Evolutionary conservation across 2,113 vertebrate genomes (phyloP).

Genomic region (Tylochromis polylepis): DNA sequence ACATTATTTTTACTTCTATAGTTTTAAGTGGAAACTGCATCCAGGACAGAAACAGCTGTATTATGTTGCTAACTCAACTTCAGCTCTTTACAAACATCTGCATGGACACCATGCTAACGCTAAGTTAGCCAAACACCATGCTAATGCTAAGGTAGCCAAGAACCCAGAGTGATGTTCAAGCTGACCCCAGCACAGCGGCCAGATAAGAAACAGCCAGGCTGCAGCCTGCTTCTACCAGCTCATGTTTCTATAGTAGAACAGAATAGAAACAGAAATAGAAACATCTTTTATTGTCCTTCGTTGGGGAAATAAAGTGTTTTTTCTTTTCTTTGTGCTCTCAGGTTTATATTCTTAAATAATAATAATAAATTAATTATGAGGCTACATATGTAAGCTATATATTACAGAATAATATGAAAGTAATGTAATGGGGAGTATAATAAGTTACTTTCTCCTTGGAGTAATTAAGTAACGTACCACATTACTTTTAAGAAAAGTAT

Average conservation of each 20-base stretch:
- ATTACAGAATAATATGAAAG: too few relatives aligned
- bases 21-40: background rate
- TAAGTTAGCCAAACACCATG: background rate
- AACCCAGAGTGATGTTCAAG: background rate
- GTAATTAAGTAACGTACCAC: too few relatives aligned
- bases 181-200: background rate
- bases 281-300: background rate
- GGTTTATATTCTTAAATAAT: too few relatives aligned
- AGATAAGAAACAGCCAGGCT: background rate
- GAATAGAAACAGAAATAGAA: background rate
- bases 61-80: too few relatives aligned
- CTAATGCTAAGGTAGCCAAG: background rate
- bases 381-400: too few relatives aligned
- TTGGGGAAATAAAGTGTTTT: background rate
- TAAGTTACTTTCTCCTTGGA: too few relatives aligned
- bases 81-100: background rate
- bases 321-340: background rate
- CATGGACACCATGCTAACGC: background rate
- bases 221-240: background rate
- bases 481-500: too few relatives aligned
- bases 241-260: background rate
- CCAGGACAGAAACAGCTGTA: too few relatives aligned
- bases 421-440: too few relatives aligned
- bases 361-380: too few relatives aligned
- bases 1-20: background rate